Percentiles rank a stretch among this genome's conserved stretches.
Conservation (phyloP, 2,888 invertebrate species). For the Ametastegia equiseti region DNA sequence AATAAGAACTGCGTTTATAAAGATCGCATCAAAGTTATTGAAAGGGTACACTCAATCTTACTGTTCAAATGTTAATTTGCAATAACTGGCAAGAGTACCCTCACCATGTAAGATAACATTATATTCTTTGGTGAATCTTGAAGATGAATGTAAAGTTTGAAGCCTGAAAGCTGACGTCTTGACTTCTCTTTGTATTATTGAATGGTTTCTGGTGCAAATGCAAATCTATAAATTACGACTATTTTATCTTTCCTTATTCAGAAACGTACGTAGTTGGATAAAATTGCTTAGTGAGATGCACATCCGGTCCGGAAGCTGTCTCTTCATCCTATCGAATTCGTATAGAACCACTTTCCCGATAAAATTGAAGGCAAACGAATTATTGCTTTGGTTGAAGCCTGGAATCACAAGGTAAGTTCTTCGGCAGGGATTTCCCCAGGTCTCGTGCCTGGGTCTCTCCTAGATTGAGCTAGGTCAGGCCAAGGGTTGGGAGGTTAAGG, state of each 20-base stretch:
- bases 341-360: constrained; percentile 3
- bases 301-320: constrained; percentile 7
- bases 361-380: constrained; percentile 40
- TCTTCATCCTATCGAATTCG: constrained; percentile 16
- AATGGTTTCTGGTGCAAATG: not conserved
- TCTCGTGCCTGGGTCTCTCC: not conserved
- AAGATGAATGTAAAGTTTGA: not conserved
- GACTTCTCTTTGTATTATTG: not conserved
- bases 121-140: not conserved
- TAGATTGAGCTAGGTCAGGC: constrained; percentile 30
- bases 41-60: not conserved
- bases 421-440: not conserved
- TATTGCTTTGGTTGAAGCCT: not conserved
- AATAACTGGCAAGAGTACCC: not conserved
- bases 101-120: not conserved
- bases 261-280: not conserved
- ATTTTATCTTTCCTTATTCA: constrained; percentile 11
- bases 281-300: constrained; percentile 20
- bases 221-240: not conserved
- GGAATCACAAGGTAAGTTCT: constrained; percentile 23
- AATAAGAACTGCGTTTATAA: not conserved
- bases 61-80: not conserved
- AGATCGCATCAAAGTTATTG: not conserved
- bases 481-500: constrained; percentile 29
- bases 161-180: not conserved